Evolutionary conservation across 2,888 invertebrate genomes (phyloP), one percentile per base, ranked within the genome.

Genomic region (Chalcosyrphus nemorum): DNA sequence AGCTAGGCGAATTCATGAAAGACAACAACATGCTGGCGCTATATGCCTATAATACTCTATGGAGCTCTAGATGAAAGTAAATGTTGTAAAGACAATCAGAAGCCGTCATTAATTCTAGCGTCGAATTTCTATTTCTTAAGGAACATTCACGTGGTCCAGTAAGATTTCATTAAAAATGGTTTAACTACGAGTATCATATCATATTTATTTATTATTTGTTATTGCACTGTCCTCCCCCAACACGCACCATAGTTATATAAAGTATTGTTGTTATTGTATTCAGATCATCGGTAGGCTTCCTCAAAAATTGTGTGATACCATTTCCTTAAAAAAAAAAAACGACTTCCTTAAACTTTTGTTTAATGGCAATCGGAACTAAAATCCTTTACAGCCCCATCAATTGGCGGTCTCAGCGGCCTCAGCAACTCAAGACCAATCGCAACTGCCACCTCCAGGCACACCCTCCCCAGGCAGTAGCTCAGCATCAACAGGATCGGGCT

Each of bases 381-480:
- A 54, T 52, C 11, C 27, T 38, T 35, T 89, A 80, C 88, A 92
- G 92, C 92, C 90, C 90, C 92, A 89, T 91, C 92, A 88, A 92
- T 92, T 90, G 92, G 92, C 87, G 92, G 92, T 86, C 93, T 93
- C 92, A 93, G 93, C 91, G 93, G 93, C 89, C 93, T 93, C 92
- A 93, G 92, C 88, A 92, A 93, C 90, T 92, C 93, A 92, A 90
- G 93, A 92, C 93, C 93, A 92, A 92, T 93, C 92, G 93, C 93
- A 90, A 91, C 92, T 92, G 92, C 93, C 96, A 90, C 91, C 92
- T 92, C 93, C 96, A 89, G 96, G 96, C 93, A 96, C 92, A 90
- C 92, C 95, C 93, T 96, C 96, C 91, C 95, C 96, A 94, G 96
- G 95, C 94, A 96, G 94, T 93, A 95, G 96, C 93, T 95, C 96